These are phyloP conservation scores for Galbula dea DNA, from an alignment of 2,113 vertebrate species.

Conservation along the genomic window DNA sequence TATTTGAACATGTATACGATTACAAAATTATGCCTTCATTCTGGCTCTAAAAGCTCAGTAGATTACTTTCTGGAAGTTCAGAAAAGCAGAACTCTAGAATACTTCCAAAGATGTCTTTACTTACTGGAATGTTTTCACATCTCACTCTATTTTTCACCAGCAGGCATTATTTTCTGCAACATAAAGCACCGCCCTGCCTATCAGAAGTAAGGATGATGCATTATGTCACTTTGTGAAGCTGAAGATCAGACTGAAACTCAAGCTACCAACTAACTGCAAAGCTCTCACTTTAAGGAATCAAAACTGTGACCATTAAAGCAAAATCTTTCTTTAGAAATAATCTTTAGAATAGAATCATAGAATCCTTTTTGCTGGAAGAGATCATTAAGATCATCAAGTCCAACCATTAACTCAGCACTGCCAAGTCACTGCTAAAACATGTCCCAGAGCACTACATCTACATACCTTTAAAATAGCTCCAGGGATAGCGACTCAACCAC, in stretches of 20 bases:
- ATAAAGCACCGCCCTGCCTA: not conserved
- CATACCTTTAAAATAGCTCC: too few species aligned
- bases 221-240: not conserved
- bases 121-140: rapidly evolving
- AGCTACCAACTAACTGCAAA: not conserved
- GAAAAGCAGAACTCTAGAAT: not conserved
- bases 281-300: not conserved
- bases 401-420: not conserved
- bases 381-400: not conserved
- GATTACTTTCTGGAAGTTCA: not conserved
- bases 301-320: not conserved
- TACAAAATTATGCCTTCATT: not conserved
- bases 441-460: too few species aligned
- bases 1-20: not conserved
- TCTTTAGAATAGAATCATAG: not conserved
- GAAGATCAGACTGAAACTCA: not conserved
- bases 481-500: too few species aligned
- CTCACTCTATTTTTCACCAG: not conserved
- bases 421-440: not conserved
- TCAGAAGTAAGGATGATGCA: not conserved
- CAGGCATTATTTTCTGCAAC: not conserved
- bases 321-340: not conserved
- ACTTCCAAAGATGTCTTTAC: not conserved
- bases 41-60: not conserved
- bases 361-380: not conserved